These are phyloP conservation scores for Lagria hirta DNA, from an alignment of 2,888 invertebrate species.

Conservation along the genomic window DNA sequence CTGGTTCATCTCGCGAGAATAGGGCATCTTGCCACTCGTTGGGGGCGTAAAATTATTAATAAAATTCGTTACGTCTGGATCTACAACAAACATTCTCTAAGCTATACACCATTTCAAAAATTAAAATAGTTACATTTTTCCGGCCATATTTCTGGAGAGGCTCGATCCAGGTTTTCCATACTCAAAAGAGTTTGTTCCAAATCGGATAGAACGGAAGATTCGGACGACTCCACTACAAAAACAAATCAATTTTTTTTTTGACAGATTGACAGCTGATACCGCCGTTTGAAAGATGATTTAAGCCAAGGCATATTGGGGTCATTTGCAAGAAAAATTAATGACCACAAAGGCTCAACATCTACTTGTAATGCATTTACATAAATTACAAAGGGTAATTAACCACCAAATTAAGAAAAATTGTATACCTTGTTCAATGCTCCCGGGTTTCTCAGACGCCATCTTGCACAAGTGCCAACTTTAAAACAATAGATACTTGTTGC, in stretches of 20 bases:
- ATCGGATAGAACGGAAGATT: slow-evolving; percentile 40
- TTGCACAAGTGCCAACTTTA: slow-evolving; percentile 48
- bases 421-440: slow-evolving; percentile 64
- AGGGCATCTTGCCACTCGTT: slow-evolving; percentile 64
- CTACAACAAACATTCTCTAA: slow-evolving; percentile 53
- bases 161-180: slow-evolving; percentile 86
- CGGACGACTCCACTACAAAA: slow-evolving; percentile 35
- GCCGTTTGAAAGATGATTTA: slow-evolving; percentile 9
- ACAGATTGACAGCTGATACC: slow-evolving; percentile 21
- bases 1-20: slow-evolving; percentile 68
- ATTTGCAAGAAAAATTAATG: background rate
- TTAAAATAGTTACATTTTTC: slow-evolving; percentile 76
- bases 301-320: too few relatives aligned
- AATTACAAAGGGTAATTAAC: too few relatives aligned
- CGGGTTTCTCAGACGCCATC: slow-evolving; percentile 70
- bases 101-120: slow-evolving; percentile 1
- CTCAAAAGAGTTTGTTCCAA: slow-evolving; percentile 79
- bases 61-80: slow-evolving; percentile 89
- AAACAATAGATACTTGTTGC: too few relatives aligned
- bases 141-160: slow-evolving; percentile 97
- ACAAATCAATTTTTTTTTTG: slow-evolving; percentile 31
- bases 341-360: too few relatives aligned
- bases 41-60: slow-evolving; percentile 66
- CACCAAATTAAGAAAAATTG: slow-evolving; percentile 37
- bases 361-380: too few relatives aligned